Evolutionary conservation across 2,888 invertebrate species (phyloP).

Genomic region (Nephrotoma flavescens): DNA sequence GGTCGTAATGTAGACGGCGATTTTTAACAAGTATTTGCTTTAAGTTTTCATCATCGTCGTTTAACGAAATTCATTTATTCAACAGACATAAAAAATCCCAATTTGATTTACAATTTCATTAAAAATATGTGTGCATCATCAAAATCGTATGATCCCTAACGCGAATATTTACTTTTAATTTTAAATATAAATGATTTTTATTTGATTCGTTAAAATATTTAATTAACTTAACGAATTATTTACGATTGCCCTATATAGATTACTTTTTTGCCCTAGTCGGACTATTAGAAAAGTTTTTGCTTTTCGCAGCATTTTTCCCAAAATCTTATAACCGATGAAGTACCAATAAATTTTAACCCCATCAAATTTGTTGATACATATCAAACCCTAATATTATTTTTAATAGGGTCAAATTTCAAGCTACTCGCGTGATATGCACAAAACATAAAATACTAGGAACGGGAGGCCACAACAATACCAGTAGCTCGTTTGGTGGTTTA

Average conservation of each 20-base stretch:
- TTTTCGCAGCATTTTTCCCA: background rate
- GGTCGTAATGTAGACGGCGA: background rate
- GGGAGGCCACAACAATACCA: background rate
- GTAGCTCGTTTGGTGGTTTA: too few species aligned
- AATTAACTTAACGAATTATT: background rate
- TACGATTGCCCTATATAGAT: background rate
- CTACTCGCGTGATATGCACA: background rate
- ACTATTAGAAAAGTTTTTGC: background rate
- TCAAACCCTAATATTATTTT: background rate
- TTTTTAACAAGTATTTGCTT: background rate
- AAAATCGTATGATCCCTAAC: too few species aligned
- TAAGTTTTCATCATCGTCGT: background rate
- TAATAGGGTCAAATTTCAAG: background rate
- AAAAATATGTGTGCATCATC: too few species aligned
- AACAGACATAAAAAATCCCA: too few species aligned
- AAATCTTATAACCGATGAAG: background rate
- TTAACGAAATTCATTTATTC: too few species aligned
- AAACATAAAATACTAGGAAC: background rate
- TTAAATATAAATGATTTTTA: too few species aligned
- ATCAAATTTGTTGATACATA: background rate
- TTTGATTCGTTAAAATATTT: background rate
- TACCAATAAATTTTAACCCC: background rate
- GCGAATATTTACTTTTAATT: too few species aligned
- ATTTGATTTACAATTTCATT: too few species aligned
- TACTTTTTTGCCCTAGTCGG: too few species aligned